Evolutionary conservation across 2,888 invertebrate genomes (phyloP), one percentile per base, ranked within the genome.

Genomic region (Heliconius cydno): DNA sequence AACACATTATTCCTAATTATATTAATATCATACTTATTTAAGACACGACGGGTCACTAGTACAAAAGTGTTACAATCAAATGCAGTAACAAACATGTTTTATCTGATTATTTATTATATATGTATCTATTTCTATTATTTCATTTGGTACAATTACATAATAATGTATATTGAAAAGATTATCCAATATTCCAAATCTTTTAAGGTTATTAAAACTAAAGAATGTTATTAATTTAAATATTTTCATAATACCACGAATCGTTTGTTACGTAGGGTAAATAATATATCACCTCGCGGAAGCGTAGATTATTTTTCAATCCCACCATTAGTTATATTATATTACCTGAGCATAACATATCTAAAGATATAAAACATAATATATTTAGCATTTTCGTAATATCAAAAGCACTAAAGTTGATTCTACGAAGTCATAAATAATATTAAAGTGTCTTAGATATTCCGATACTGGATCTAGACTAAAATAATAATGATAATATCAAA

Each of bases 401-500:
- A 86, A 87, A 86, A 86, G 82, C 85, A 81, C 87, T 89, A 87
- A 90, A 88, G 15, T 86, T 84, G 81, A 72, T 81, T 89, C 89
- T 88, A 90, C 84, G 86, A 86, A 79, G 76, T 84, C 75, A 85
- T 89, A 87, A 90, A 88, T 83, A 82, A 80, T 83, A 81, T 84
- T 80, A 84, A 84, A 80, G 85, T 85, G 83, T 82, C 81, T 81
- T 86, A 84, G 84, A 86, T 86, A 87, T 88, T 87, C 89, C 88
- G 88, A 89, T 90, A 15, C 30, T 68, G 19, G 65, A 78, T 78
- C 57, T 74, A 34, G 83, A 86, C 86, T 77, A 75, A 80, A 81
- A 86, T 86, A 85, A 84, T 85, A 82, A 78, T 83, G 90, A 91
- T 92, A 88, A 85, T 84, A 90, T 89, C 88, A 85, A 86, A 87